These are phyloP conservation scores for Pseudomyrmex flavicornis DNA, from an alignment of 1,140 invertebrate genomes.

Conservation along the genomic window DNA sequence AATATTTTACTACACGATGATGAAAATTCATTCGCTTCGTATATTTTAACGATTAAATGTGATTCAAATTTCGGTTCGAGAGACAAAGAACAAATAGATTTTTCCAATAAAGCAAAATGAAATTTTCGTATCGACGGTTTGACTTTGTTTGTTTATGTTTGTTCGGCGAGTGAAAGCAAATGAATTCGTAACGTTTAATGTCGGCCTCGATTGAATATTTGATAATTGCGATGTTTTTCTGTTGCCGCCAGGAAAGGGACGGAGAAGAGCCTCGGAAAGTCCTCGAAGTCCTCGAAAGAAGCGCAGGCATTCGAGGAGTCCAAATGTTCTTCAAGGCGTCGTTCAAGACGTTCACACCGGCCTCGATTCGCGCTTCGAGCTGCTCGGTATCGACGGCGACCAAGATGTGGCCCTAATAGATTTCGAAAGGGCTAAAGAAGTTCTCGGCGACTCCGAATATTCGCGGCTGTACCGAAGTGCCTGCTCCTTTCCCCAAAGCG, in stretches of 20 bases:
- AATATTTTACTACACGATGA: no score
- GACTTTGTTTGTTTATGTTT: no score
- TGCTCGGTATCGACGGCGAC: slow-evolving; percentile 79
- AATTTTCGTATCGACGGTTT: no score
- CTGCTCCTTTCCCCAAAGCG: slow-evolving; percentile 82
- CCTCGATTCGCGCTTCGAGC: slow-evolving; percentile 79
- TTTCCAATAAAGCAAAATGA: no score
- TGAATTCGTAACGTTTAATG: neutral
- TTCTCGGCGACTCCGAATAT: slow-evolving; percentile 78
- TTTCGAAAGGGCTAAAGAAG: slow-evolving; percentile 77
- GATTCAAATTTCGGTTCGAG: no score
- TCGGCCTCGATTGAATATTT: neutral
- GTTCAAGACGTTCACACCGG: slow-evolving; percentile 73
- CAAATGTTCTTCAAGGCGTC: slow-evolving; percentile 72
- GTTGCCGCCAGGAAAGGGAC: slow-evolving; percentile 72
- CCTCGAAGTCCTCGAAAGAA: slow-evolving; percentile 78
- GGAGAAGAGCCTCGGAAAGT: slow-evolving; percentile 79
- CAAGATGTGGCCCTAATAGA: slow-evolving; percentile 81
- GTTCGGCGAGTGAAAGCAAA: neutral
- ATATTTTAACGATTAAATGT: no score
- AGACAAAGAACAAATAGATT: no score
- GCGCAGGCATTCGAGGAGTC: slow-evolving; percentile 78
- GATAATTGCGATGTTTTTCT: slow-evolving; percentile 2
- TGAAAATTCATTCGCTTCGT: no score
- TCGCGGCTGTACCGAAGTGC: slow-evolving; percentile 82